A percentile compares a stretch with the other conserved stretches of the same genome.
These are phyloP conservation scores for Chrysolina haemoptera DNA, from an alignment of 2,888 invertebrate genomes.

Conservation along the genomic window DNA sequence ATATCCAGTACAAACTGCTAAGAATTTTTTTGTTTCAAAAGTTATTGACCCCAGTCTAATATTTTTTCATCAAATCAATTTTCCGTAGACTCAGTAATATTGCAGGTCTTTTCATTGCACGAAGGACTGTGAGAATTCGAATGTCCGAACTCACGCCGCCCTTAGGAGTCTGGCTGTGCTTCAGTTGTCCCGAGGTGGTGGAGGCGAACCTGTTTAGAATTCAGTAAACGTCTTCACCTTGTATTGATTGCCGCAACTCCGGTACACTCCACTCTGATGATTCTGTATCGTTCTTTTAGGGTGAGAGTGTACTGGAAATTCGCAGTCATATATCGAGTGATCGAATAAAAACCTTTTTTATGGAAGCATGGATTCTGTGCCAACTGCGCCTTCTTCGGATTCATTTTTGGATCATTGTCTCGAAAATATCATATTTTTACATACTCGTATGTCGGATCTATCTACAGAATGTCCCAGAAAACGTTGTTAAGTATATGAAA, in stretches of 20 bases:
- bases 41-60: no score
- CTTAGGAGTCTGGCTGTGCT: conserved; percentile 49
- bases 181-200: conserved; percentile 53
- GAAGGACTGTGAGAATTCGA: conserved; percentile 11
- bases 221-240: conserved; percentile 75
- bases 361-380: background rate
- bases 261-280: conserved; percentile 39
- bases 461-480: no score
- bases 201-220: conserved; percentile 72
- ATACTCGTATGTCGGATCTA: no score
- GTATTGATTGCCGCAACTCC: conserved; percentile 77
- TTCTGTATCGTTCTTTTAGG: conserved; percentile 36
- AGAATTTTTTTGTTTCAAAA: no score
- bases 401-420: no score
- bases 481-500: no score
- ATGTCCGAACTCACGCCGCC: conserved; percentile 38
- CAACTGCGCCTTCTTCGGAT: no score
- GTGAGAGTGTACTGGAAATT: conserved; percentile 26
- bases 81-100: background rate
- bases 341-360: conserved; percentile 13
- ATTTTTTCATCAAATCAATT: background rate
- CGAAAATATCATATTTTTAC: no score
- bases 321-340: conserved; percentile 22
- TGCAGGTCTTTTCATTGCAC: background rate
- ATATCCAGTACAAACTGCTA: no score